Percentiles rank a stretch among this genome's conserved stretches.
Conservation (phyloP, 2,797 vertebrate species). For the Simalia tracyae region DNA sequence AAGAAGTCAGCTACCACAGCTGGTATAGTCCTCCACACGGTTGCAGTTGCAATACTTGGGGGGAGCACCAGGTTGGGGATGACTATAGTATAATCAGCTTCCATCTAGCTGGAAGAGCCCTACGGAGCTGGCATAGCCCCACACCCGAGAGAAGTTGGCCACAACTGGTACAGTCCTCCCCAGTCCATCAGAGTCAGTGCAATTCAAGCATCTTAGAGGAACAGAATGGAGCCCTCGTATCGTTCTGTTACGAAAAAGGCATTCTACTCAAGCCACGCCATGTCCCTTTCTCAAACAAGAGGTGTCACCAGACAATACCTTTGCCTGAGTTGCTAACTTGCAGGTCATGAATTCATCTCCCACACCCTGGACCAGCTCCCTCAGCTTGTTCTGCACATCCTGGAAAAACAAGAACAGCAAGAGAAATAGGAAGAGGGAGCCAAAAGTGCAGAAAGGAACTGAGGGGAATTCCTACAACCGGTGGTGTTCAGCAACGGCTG, state of each 20-base stretch:
- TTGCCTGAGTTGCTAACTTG: constrained; percentile 85
- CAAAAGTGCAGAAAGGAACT: background rate
- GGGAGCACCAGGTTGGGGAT: background rate
- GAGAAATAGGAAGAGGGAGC: background rate
- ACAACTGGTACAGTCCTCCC: background rate
- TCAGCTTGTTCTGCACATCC: constrained; percentile 93
- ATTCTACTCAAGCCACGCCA: background rate
- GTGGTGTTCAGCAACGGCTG: background rate
- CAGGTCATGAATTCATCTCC: constrained; percentile 96
- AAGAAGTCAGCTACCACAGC: too few species aligned
- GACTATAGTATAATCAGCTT: background rate
- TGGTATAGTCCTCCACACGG: background rate
- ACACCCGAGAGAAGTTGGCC: background rate
- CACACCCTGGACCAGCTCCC: constrained; percentile 84
- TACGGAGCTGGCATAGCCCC: background rate
- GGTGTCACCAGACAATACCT: constrained; percentile 75
- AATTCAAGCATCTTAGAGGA: background rate
- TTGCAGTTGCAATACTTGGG: too few species aligned
- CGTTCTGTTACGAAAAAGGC: background rate
- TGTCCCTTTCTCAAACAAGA: background rate
- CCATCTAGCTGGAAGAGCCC: background rate
- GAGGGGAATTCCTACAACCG: rapidly evolving
- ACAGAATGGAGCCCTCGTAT: background rate
- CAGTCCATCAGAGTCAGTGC: background rate
- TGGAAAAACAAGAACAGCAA: constrained; percentile 58